phyloP scores from a whole-genome alignment of 2,888 invertebrate species.

The Carpatolechia fugitivella region DNA sequence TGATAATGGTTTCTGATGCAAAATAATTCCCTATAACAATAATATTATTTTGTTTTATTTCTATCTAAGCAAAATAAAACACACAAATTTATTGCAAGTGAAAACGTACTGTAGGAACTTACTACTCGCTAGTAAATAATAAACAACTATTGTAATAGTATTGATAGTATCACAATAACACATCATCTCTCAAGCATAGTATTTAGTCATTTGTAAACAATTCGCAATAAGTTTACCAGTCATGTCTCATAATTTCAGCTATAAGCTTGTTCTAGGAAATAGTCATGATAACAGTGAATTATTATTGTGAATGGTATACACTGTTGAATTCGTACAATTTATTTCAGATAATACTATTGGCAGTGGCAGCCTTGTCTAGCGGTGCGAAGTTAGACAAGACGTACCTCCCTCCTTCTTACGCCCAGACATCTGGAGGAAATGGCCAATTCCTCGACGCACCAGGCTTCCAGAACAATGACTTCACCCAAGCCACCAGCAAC shows the following conservation, averaged over 20 bases:
- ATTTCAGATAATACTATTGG: constrained; percentile 55
- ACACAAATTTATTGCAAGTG: no score
- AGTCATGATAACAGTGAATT: background rate
- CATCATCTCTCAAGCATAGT: no score
- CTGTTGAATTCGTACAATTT: background rate
- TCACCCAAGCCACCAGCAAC: constrained; percentile 13
- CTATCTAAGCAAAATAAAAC: no score
- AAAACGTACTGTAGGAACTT: no score
- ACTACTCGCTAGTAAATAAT: no score
- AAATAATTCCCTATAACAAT: no score
- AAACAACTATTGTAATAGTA: no score
- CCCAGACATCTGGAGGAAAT: constrained; percentile 48
- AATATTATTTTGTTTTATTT: no score
- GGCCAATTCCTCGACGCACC: constrained; percentile 53
- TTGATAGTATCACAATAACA: background rate
- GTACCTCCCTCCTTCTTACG: constrained; percentile 60
- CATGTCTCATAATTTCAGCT: background rate
- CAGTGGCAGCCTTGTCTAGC: constrained; percentile 46
- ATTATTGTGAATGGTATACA: background rate
- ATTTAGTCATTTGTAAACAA: background rate
- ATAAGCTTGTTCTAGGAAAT: background rate
- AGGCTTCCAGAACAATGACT: constrained; percentile 2
- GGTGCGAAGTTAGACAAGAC: constrained; percentile 62
- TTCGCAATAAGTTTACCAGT: background rate
- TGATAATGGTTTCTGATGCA: no score